Conservation (phyloP, 1,140 invertebrate genomes). For the Laodelphax striatellus region DNA sequence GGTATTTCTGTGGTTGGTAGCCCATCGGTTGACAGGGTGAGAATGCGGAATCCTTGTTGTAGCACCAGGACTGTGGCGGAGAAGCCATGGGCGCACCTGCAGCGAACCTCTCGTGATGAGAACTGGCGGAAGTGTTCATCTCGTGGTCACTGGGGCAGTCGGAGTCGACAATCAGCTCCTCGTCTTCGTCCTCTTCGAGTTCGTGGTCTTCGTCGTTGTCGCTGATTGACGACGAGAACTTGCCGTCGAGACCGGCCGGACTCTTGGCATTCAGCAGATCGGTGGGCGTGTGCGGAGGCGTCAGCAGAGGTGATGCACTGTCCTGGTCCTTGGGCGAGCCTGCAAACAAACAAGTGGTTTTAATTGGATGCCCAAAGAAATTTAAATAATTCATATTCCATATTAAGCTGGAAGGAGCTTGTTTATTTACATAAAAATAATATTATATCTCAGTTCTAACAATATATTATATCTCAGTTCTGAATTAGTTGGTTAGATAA, state of each 20-base stretch:
- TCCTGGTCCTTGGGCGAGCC: constrained; percentile 12
- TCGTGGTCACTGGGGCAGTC: constrained; percentile 10
- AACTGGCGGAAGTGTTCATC: not conserved
- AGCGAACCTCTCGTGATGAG: not conserved
- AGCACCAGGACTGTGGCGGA: constrained; percentile 1
- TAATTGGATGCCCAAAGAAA: no score
- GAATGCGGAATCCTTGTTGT: constrained; percentile 10
- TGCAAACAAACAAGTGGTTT: not conserved
- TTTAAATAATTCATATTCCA: no score
- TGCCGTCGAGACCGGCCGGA: not conserved
- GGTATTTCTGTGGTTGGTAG: not conserved
- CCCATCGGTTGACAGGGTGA: constrained; percentile 1
- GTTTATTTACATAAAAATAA: no score
- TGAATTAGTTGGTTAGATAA: no score
- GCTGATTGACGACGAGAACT: constrained; percentile 16
- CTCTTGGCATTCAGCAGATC: constrained; percentile 10
- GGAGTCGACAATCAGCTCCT: constrained; percentile 15
- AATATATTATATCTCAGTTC: no score
- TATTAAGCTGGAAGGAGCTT: no score
- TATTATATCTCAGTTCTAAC: no score
- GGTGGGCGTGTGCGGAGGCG: constrained; percentile 25
- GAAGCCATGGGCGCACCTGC: not conserved
- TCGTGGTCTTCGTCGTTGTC: not conserved
- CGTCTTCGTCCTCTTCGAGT: constrained; percentile 6
- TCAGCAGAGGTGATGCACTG: constrained; percentile 19